Evolutionary conservation across 2,113 vertebrate genomes (phyloP).

Genomic region (Pionites leucogaster): DNA sequence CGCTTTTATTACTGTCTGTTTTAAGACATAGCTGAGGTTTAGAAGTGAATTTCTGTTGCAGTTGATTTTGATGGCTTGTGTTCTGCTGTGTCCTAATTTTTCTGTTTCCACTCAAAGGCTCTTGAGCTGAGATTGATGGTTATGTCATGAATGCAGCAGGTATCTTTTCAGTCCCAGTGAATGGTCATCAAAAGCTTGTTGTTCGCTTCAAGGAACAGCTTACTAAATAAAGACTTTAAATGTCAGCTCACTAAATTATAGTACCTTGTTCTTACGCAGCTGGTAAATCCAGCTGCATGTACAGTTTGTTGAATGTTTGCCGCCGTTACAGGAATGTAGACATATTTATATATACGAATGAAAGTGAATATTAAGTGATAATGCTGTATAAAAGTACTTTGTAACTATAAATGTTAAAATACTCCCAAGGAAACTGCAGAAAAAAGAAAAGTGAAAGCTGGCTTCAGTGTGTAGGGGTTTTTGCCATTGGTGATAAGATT

Average conservation of each 20-base stretch:
- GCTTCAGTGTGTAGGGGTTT: background rate
- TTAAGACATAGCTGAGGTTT: background rate
- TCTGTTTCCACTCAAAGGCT: background rate
- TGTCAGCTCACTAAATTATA: background rate
- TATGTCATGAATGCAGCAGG: background rate
- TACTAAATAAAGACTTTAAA: background rate
- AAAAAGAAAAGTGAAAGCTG: background rate
- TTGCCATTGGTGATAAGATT: background rate
- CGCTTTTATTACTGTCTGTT: background rate
- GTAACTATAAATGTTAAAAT: background rate
- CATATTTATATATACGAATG: fast-evolving
- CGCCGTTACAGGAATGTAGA: background rate
- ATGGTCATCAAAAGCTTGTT: background rate
- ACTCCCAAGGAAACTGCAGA: background rate
- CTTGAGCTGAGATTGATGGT: background rate
- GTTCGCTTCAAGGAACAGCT: background rate
- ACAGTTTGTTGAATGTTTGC: background rate
- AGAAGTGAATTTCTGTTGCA: background rate
- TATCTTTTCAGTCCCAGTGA: background rate
- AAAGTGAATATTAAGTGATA: background rate
- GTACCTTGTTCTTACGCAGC: fast-evolving
- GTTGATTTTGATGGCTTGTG: background rate
- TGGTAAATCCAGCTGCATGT: background rate
- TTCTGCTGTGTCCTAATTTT: background rate
- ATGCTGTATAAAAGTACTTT: background rate